Evolutionary conservation across 2,113 vertebrate genomes (phyloP), one percentile per base, ranked within the genome.

Genomic region (Oophaga pumilio): DNA sequence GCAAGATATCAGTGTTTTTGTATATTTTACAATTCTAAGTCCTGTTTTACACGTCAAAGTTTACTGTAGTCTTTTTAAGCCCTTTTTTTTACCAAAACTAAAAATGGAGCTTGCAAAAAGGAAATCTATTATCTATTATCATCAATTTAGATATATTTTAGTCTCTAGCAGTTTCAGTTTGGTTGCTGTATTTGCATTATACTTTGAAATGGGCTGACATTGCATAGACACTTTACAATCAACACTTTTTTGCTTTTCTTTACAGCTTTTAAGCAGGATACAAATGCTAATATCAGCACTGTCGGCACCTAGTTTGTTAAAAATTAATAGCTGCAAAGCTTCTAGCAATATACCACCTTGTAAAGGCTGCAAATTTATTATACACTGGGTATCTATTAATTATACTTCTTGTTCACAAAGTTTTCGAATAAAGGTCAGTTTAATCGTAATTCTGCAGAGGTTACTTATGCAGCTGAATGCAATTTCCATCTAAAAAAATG

Each of bases 331-430:
- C 81, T 83, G 62, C 62, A 68, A 43, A 83, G 81, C 81, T 83
- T 66, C 62, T 53, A 83, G 81, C 81, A 69, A 69, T 83, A 69
- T 49, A 83, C 81, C 62, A 68, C 81, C 81, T 83, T 83, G 80
- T 82, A 82, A 68, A 68, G 60, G 15, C 43, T 68, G n/a, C 62
- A 83, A 69, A 83, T 83, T 83, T 83, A 83, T 83, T 83, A 83
- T 69, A 83, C 81, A 83, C 64, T 83, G 81, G 81, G 50, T 64
- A 53, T 26, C 81, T 83, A 83, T 83, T 83, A 83, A 83, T 83
- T 83, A 83, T 69, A 53, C 81, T 53, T 83, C 64, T 83, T 83
- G 43, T 53, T 83, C 81, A 52, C 81, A 69, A 69, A 69, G 43
- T 83, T 83, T 83, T 83, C 33, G 50, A 53, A 83, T 69, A 83